These are phyloP conservation scores for Diarsia dahlii DNA, from an alignment of 2,888 invertebrate species.

Conservation along the genomic window DNA sequence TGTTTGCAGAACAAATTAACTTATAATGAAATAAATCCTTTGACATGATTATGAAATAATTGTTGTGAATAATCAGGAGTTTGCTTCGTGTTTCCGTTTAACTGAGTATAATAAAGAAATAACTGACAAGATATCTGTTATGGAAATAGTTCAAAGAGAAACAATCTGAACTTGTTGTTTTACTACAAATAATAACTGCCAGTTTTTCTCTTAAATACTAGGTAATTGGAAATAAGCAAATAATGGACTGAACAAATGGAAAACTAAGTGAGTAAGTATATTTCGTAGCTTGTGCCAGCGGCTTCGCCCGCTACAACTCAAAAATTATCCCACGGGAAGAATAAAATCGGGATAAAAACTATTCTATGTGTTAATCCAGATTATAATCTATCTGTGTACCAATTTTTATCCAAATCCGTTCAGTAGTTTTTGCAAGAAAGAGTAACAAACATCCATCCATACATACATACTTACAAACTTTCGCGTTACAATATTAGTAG, in stretches of 20 bases:
- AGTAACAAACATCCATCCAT: too few species aligned
- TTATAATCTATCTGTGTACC: too few species aligned
- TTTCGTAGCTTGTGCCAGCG: too few species aligned
- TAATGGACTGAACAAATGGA: background rate
- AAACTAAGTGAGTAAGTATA: too few species aligned
- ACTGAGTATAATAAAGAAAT: slow-evolving; percentile 4
- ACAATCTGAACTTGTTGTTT: background rate
- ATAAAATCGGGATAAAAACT: too few species aligned
- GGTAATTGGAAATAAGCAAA: background rate
- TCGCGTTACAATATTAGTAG: too few species aligned
- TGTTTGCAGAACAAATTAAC: slow-evolving; percentile 16
- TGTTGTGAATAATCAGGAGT: background rate
- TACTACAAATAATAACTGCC: background rate
- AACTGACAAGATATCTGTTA: background rate
- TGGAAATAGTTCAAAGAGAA: slow-evolving; percentile 11
- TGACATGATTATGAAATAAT: slow-evolving; percentile 10
- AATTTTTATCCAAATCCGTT: too few species aligned
- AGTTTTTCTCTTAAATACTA: background rate
- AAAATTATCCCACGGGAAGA: too few species aligned
- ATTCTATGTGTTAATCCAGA: too few species aligned
- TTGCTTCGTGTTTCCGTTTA: slow-evolving; percentile 9
- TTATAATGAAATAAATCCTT: slow-evolving; percentile 1
- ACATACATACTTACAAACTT: too few species aligned
- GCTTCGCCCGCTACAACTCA: too few species aligned
- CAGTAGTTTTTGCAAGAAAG: too few species aligned